These are phyloP conservation scores for Muschampia plurimacula DNA, from an alignment of 2,888 invertebrate species.

Conservation along the genomic window DNA sequence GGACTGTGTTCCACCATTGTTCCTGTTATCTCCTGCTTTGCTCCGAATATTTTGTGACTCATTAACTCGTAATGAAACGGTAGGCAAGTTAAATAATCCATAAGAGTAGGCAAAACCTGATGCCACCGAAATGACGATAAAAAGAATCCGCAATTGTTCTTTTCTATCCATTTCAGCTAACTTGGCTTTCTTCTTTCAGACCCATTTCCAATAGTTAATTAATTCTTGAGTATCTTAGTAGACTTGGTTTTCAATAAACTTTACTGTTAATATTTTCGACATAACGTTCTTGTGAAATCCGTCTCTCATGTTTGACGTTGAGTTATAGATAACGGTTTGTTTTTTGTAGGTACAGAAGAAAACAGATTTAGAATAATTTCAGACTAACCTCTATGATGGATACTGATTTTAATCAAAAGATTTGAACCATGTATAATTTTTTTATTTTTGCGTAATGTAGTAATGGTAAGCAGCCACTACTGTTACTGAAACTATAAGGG, in stretches of 20 bases:
- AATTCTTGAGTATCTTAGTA: not conserved
- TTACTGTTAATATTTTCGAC: conserved; percentile 20
- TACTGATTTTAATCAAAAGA: not conserved
- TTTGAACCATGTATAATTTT: not conserved
- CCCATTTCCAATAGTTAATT: conserved; percentile 8
- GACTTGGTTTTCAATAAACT: conserved; percentile 3
- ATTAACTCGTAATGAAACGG: conserved; percentile 34
- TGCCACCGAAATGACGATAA: conserved; percentile 63
- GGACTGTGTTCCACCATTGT: no score
- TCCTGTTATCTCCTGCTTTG: conserved; percentile 52
- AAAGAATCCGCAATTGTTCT: conserved; percentile 65
- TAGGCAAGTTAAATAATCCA: conserved; percentile 56
- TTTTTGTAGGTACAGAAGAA: conserved; percentile 6
- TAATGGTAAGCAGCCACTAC: conserved; percentile 58
- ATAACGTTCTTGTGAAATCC: not conserved
- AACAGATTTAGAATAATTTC: not conserved
- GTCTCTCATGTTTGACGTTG: conserved; percentile 29
- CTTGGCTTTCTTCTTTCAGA: conserved; percentile 11
- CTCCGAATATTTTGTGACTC: conserved; percentile 35
- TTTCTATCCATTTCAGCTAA: conserved; percentile 63
- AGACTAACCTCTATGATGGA: not conserved
- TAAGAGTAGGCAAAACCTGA: conserved; percentile 67
- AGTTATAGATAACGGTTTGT: conserved; percentile 14
- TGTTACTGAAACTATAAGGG: conserved; percentile 53
- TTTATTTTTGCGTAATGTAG: conserved; percentile 49